Evolutionary conservation across 2,113 vertebrate genomes (phyloP), one percentile per base, ranked within the genome.

Genomic region (Malurus alboscapulatus): DNA sequence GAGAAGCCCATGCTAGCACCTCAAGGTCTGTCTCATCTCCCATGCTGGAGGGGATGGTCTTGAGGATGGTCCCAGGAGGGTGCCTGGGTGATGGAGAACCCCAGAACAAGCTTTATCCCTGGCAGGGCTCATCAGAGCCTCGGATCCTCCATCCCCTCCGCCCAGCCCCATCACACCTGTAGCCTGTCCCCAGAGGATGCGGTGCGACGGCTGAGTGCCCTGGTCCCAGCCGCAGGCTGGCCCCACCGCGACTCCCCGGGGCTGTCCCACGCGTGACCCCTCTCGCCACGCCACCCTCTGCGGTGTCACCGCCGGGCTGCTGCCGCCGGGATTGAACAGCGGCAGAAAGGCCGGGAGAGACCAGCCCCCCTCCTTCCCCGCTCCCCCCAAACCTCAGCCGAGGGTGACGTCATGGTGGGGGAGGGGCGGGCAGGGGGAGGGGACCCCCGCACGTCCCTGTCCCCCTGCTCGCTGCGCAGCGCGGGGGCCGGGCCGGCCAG

Each of bases 331-430:
- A 54, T 2, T 0, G 36, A 47, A 45, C 42, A 6, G 44, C 47
- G 8, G 66, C 72, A 10, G 30, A 14, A 57, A 44, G 47, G 36
- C 76, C 38, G 55, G 92, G 91, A 94, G 61, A 87, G 66, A 87
- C 61, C 88, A 27, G 57, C 42, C 47, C 54, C 22, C 25, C 62
- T 44, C 25, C 4, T 7, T 7, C 34, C 48, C 24, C 17, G 30
- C 45, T 30, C 44, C 68, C 36, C 62, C 36, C 14, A 51, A 9
- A 29, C 16, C 72, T 58, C 76, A 79, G 44, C 65, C 45, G 40
- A 21, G 68, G 94, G 72, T 96, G 95, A 96, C 95, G 93, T 97
- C 93, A 97, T 92, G 82, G 91, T 89, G 57, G 91, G 76, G 75
- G 91, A 68, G 87, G 88, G 93, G 84, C 67, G 65, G 88, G 69